A percentile compares a stretch with the other conserved stretches of the same genome.
Evolutionary conservation across 2,113 vertebrate species (phyloP).

Genomic region (Burhinus bistriatus): DNA sequence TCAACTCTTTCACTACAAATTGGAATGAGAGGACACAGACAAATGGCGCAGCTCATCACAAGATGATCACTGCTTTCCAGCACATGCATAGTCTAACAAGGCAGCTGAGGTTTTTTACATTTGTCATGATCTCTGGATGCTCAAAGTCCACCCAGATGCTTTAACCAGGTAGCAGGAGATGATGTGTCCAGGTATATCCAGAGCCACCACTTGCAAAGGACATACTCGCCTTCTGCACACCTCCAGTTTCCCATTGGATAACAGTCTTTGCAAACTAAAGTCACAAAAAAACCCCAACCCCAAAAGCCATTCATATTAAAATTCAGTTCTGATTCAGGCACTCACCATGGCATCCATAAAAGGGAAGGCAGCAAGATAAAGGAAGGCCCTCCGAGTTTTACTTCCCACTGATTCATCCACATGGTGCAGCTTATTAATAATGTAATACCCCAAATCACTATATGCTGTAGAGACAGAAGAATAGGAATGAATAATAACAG

Average conservation of each 20-base stretch:
- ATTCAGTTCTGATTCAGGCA: background rate
- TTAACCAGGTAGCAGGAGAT: background rate
- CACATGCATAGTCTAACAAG: background rate
- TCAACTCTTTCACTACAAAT: background rate
- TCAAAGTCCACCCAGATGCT: background rate
- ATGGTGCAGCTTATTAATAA: conserved; percentile 98
- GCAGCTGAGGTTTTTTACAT: background rate
- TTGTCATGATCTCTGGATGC: background rate
- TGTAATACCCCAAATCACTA: conserved; percentile 92
- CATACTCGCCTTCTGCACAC: background rate
- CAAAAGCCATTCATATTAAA: background rate
- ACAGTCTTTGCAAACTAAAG: background rate
- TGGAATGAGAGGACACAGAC: background rate
- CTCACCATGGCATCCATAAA: conserved; percentile 98
- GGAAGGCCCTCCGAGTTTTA: conserved; percentile 94
- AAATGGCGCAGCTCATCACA: background rate
- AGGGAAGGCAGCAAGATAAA: conserved; percentile 94
- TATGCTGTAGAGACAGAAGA: conserved; percentile 78
- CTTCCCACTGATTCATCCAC: conserved; percentile 94
- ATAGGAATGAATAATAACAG: background rate
- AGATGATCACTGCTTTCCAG: background rate
- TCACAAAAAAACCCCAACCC: background rate
- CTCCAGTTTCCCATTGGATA: background rate
- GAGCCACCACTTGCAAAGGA: background rate
- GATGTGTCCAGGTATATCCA: background rate